A percentile compares a stretch with the other conserved stretches of the same genome.
Conservation (phyloP, 2,888 invertebrate species). For the Drosophila atroscutellata region DNA sequence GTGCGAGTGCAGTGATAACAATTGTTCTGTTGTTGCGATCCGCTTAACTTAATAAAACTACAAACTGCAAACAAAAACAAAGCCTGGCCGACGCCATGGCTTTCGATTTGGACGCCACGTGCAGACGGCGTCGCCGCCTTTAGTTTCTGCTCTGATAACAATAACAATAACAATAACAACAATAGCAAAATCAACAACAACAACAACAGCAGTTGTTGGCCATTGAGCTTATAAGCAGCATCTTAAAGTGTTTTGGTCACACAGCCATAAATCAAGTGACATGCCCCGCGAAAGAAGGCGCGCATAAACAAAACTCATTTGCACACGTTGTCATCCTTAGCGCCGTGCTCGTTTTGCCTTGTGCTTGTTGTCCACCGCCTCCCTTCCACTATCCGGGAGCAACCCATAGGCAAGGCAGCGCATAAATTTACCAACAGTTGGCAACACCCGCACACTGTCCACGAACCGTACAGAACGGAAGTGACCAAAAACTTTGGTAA, state of each 20-base stretch:
- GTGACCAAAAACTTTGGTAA: conserved; percentile 24
- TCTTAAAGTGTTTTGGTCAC: conserved; percentile 68
- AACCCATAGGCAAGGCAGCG: conserved; percentile 35
- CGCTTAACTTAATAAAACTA: background rate
- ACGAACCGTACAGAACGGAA: conserved; percentile 7
- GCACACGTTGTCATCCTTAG: conserved; percentile 58
- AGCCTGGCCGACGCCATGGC: conserved; percentile 56
- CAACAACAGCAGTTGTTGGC: conserved; percentile 40
- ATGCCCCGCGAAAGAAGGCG: conserved; percentile 49
- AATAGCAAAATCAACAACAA: conserved; percentile 23
- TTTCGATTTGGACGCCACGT: conserved; percentile 62
- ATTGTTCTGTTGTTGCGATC: conserved; percentile 17
- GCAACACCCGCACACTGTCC: conserved; percentile 43
- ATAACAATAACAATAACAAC: conserved; percentile 14
- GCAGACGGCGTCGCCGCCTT: conserved; percentile 72
- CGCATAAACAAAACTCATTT: conserved; percentile 67
- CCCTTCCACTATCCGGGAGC: background rate
- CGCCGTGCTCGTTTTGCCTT: conserved; percentile 49
- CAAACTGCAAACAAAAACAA: conserved; percentile 32
- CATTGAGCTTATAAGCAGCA: conserved; percentile 56
- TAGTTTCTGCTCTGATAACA: conserved; percentile 39
- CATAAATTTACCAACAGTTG: conserved; percentile 68
- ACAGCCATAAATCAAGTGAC: conserved; percentile 68
- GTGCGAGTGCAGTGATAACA: conserved; percentile 29
- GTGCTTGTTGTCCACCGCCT: conserved; percentile 7